Base-by-base conservation (phyloP, 2,888 invertebrate species). In the Carcina quercana region DNA sequence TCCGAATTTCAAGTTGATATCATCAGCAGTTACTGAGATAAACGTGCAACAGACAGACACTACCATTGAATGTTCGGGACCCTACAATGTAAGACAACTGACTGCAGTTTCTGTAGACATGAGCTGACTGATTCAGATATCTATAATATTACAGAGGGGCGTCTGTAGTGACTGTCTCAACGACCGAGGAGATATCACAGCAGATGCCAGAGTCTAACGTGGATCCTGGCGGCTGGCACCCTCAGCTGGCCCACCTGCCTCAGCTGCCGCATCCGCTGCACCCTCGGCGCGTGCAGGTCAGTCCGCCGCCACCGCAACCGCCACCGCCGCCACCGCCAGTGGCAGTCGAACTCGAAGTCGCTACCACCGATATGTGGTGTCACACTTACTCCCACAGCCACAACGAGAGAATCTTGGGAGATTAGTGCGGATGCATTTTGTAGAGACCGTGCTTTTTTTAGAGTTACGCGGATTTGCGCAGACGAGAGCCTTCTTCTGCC, bases 311-410 rank as follows among this genome's bases (percentile, higher is more conserved):
- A 33, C 59, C 60, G 41, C 56, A 57, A 32, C 57, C 58, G 31
- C 53, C 59, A 39, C 66, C 72, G 11, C 78, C 79, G 1, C 54
- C 59, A 39, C 67, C 73, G 12, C 78, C 79, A 1, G 78, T 79
- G 34, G 79, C 76, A 33, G 72, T 78, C 25, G 80, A 80, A 40
- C 69, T 79, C 1, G 80, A 82, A 42, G 82, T 82, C 25, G 74
- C 78, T 45, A 73, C 79, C 50, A 76, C 79, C 4, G 74, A 80
- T 34, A 78, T 70, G 60, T 80, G 75, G 78, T 73, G 70, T 43
- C 61, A 62, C 38, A 62, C 54, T 3, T 38, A 38, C 34, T 20
- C 32, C 12, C 25, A 37, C 25, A 28, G 5, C 14, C 12, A 24
- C 15, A 29, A 26, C 15, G 32, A 31, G 25, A 31, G n/a, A 2